Percentiles rank a stretch among this genome's conserved stretches.
Evolutionary conservation across 2,797 vertebrate species (phyloP).

Genomic region (Gymnopithys bicolor): DNA sequence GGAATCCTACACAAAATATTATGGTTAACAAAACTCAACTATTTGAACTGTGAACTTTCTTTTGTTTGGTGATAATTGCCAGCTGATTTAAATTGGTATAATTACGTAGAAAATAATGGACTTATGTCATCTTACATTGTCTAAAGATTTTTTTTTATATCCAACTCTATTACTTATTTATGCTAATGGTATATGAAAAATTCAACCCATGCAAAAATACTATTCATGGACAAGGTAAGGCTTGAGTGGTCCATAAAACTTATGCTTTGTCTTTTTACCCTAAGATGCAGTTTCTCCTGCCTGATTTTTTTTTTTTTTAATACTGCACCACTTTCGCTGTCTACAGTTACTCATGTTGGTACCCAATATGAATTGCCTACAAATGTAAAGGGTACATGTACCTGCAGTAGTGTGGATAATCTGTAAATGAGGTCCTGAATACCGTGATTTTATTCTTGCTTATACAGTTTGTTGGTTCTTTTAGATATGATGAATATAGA

Average conservation of each 20-base stretch:
- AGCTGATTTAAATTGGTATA: background rate
- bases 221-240: background rate
- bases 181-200: background rate
- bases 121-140: background rate
- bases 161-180: background rate
- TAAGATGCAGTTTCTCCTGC: background rate
- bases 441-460: background rate
- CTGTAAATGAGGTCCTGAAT: background rate
- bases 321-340: background rate
- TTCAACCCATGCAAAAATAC: background rate
- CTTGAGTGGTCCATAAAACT: background rate
- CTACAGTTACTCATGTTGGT: background rate
- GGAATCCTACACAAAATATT: background rate
- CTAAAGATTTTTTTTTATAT: background rate
- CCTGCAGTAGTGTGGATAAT: background rate
- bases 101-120: conserved; percentile 6
- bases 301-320: background rate
- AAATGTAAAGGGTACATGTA: background rate
- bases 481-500: background rate
- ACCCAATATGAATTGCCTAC: background rate
- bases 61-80: background rate
- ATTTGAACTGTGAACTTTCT: background rate
- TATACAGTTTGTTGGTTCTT: background rate
- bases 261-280: background rate
- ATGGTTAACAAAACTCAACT: background rate